Evolutionary conservation across 2,888 invertebrate species (phyloP).

Genomic region (Deilephila elpenor): DNA sequence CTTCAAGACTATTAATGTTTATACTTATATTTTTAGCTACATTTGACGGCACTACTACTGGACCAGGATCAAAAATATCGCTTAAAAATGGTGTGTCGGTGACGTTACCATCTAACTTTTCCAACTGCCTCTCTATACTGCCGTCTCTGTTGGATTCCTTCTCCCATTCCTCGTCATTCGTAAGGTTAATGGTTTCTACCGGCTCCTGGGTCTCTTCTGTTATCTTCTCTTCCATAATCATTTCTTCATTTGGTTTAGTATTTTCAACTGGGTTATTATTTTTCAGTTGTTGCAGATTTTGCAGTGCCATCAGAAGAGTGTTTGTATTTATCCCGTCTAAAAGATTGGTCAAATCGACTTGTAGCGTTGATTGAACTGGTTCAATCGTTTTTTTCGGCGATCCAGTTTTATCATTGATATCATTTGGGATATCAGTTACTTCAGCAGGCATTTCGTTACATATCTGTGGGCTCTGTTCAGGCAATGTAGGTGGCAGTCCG

Average conservation of each 20-base stretch:
- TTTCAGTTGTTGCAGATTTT: slow-evolving; percentile 73
- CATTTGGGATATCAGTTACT: background rate
- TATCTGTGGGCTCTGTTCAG: slow-evolving; percentile 12
- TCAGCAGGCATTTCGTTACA: background rate
- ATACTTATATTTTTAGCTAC: slow-evolving; percentile 66
- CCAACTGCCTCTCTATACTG: slow-evolving; percentile 71
- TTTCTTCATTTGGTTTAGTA: slow-evolving; percentile 39
- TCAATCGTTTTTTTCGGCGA: slow-evolving; percentile 30
- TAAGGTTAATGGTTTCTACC: slow-evolving; percentile 74
- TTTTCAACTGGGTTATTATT: slow-evolving; percentile 49
- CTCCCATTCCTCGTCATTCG: slow-evolving; percentile 79
- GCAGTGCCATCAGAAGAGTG: slow-evolving; percentile 71
- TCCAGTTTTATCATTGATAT: slow-evolving; percentile 24
- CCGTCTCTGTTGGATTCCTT: slow-evolving; percentile 71
- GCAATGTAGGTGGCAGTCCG: background rate
- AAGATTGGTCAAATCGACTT: slow-evolving; percentile 66
- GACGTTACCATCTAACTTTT: slow-evolving; percentile 69
- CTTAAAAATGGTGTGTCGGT: slow-evolving; percentile 77
- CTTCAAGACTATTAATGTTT: slow-evolving; percentile 58
- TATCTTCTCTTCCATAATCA: slow-evolving; percentile 38
- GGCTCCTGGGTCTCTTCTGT: slow-evolving; percentile 40
- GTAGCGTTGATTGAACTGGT: slow-evolving; percentile 39
- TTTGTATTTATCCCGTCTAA: slow-evolving; percentile 75
- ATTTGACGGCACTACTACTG: slow-evolving; percentile 62
- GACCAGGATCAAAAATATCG: slow-evolving; percentile 80